These are phyloP conservation scores for Lagorchestes hirsutus DNA, from an alignment of 2,797 vertebrate species.

Conservation along the genomic window DNA sequence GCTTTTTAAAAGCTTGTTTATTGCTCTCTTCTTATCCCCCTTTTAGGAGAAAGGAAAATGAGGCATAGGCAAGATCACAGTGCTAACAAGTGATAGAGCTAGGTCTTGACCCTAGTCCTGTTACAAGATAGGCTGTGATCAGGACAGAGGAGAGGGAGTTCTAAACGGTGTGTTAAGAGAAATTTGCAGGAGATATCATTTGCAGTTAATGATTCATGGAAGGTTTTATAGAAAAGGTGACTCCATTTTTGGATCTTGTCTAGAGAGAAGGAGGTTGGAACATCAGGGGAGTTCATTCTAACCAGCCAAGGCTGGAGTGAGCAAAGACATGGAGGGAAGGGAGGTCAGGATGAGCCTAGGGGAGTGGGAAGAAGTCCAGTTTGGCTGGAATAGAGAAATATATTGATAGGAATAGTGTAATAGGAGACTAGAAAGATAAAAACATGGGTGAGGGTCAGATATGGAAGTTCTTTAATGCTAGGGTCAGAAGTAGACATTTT, in stretches of 20 bases:
- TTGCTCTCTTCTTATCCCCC: not conserved
- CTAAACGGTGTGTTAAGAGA: not conserved
- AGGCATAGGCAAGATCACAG: not conserved
- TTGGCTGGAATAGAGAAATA: not conserved
- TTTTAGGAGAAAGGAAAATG: not conserved
- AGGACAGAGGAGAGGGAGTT: not conserved
- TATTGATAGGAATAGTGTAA: not conserved
- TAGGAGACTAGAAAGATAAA: not conserved
- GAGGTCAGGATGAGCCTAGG: not conserved
- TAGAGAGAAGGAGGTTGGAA: not conserved
- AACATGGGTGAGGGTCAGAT: not conserved
- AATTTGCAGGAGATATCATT: not conserved
- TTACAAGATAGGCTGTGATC: not conserved
- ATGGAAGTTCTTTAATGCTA: not conserved
- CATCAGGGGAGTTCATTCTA: not conserved
- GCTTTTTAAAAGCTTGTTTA: not conserved
- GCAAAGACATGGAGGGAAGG: not conserved
- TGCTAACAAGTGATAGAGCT: not conserved
- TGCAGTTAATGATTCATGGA: not conserved
- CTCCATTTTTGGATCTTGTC: not conserved
- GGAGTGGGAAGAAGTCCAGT: not conserved
- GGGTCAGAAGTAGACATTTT: not conserved
- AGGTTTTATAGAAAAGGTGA: not conserved
- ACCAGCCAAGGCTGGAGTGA: not conserved
- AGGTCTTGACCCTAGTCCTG: not conserved